A percentile compares a stretch with the other conserved stretches of the same genome.
These are phyloP conservation scores for Rhynchomys soricoides DNA, from an alignment of 2,113 vertebrate species.

Conservation along the genomic window DNA sequence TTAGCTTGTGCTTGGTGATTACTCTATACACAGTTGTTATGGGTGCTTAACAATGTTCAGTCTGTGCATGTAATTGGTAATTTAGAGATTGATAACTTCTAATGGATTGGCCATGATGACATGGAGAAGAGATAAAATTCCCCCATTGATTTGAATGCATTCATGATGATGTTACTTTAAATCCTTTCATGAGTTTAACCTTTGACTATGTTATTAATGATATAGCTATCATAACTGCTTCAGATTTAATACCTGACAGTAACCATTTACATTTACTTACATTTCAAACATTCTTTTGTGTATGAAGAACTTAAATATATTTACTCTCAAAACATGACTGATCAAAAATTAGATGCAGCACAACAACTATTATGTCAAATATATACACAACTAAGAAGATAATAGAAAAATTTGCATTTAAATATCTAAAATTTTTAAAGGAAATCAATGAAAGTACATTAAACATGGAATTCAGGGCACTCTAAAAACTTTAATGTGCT, in stretches of 20 bases:
- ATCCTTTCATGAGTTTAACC: not conserved
- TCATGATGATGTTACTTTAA: not conserved
- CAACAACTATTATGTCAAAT: not conserved
- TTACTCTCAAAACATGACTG: not conserved
- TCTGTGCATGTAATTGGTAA: not conserved
- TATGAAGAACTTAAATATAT: not conserved
- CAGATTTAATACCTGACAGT: not conserved
- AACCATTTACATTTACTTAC: not conserved
- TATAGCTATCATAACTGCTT: not conserved
- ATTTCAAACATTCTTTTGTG: not conserved
- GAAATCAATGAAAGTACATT: not conserved
- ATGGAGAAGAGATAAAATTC: not conserved
- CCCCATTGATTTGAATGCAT: not conserved
- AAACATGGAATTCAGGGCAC: conserved; percentile 26
- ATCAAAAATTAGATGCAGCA: not conserved
- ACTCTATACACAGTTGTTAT: not conserved
- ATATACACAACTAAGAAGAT: not conserved
- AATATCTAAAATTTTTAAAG: conserved; percentile 30
- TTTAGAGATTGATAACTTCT: not conserved
- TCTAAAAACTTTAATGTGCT: not conserved
- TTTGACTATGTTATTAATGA: not conserved
- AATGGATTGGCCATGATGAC: not conserved
- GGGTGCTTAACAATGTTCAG: not conserved
- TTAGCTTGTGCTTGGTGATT: not conserved
- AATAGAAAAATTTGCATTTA: not conserved